Evolutionary conservation across 2,113 vertebrate genomes (phyloP).

Genomic region (Pachyramphus minor): DNA sequence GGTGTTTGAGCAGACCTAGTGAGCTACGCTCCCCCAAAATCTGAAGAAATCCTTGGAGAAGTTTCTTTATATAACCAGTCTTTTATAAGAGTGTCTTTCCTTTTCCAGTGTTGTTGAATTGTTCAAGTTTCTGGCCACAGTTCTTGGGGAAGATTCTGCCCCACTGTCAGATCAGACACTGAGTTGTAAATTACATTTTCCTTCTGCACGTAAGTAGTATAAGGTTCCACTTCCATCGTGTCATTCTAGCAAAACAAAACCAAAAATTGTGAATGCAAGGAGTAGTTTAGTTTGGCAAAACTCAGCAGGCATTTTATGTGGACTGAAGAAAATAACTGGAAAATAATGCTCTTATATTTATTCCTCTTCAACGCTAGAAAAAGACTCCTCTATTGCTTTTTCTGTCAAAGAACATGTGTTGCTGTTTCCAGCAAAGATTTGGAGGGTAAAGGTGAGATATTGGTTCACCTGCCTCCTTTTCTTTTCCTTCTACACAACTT

Average conservation of each 20-base stretch:
- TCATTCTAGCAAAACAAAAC: constrained; percentile 58
- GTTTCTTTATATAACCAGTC: not conserved
- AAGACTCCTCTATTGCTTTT: not conserved
- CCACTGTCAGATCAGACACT: constrained; percentile 26
- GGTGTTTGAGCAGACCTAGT: not conserved
- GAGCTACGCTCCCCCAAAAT: not conserved
- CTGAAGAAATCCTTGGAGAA: not conserved
- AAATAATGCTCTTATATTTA: not conserved
- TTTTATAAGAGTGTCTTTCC: not conserved
- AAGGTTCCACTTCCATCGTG: constrained; percentile 54
- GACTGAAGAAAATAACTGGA: not conserved
- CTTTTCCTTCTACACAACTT: not conserved
- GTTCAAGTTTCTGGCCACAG: not conserved
- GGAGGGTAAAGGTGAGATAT: not conserved
- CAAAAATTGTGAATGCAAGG: not conserved
- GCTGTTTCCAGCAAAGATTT: not conserved
- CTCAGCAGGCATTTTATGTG: not conserved
- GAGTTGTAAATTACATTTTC: constrained; percentile 64
- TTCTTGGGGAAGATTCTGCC: not conserved
- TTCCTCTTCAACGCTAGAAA: not conserved
- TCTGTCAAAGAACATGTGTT: not conserved
- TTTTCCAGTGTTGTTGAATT: not conserved
- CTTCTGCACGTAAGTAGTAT: constrained; percentile 65
- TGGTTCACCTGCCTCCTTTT: not conserved
- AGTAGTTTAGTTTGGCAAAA: not conserved